A percentile compares a stretch with the other conserved stretches of the same genome.
Conservation (phyloP, 2,113 vertebrate species). For the Alosa alosa region DNA sequence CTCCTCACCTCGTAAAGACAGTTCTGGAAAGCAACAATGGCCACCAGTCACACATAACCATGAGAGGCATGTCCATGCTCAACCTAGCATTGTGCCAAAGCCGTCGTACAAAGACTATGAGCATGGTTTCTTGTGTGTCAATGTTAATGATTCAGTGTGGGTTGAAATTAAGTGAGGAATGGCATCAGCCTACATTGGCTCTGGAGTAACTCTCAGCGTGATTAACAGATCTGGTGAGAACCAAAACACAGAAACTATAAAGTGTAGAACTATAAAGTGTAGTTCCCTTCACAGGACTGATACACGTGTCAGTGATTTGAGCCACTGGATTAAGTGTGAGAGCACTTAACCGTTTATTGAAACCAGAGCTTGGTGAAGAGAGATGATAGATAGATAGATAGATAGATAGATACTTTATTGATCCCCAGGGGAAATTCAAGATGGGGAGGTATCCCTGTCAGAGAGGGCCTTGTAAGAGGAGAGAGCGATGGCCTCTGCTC, state of each 20-base stretch:
- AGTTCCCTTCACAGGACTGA: neutral
- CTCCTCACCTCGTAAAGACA: neutral
- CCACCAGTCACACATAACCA: neutral
- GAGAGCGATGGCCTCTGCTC: neutral
- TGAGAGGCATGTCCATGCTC: neutral
- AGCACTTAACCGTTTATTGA: neutral
- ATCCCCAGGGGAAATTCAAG: no score
- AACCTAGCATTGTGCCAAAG: neutral
- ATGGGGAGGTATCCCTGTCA: neutral
- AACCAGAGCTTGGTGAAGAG: constrained; percentile 2
- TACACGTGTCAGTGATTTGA: neutral
- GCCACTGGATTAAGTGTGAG: neutral
- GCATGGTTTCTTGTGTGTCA: neutral
- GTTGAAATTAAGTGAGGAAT: neutral
- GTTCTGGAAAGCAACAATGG: neutral
- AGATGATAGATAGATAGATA: no score
- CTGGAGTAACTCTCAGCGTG: neutral
- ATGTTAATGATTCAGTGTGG: neutral
- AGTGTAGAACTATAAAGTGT: neutral
- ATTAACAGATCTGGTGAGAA: neutral
- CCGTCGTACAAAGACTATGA: neutral
- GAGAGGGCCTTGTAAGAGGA: neutral
- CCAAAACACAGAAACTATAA: neutral
- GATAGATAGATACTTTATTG: no score
- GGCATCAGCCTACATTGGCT: neutral